These are phyloP conservation scores for Apomyelois bistriatella DNA, from an alignment of 2,888 invertebrate genomes.

Conservation along the genomic window DNA sequence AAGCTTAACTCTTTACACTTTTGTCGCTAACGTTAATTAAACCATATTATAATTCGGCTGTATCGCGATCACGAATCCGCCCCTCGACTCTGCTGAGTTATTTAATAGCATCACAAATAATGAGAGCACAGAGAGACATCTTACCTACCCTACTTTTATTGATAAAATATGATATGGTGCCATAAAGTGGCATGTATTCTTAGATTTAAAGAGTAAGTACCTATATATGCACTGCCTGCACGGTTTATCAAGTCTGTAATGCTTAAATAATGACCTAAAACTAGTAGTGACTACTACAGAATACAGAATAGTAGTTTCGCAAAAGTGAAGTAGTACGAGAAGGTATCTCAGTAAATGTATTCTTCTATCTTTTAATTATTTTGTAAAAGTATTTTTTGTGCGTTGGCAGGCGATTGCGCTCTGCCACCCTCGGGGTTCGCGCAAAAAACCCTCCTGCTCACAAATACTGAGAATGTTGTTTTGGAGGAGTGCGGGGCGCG, in stretches of 20 bases:
- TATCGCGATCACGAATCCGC: slow-evolving; percentile 74
- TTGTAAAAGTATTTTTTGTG: slow-evolving; percentile 58
- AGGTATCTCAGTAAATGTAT: neutral
- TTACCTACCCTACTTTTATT: no score
- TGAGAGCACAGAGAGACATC: neutral
- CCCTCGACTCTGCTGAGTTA: slow-evolving; percentile 73
- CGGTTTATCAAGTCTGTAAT: no score
- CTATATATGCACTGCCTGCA: no score
- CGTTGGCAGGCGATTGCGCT: slow-evolving; percentile 72
- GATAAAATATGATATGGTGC: no score
- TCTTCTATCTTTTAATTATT: neutral
- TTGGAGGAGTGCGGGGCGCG: slow-evolving; percentile 55
- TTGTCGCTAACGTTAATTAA: slow-evolving; percentile 72
- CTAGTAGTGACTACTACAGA: no score
- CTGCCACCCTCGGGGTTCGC: slow-evolving; percentile 74
- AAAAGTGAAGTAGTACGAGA: neutral
- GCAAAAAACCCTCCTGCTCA: slow-evolving; percentile 77
- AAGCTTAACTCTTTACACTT: slow-evolving; percentile 37
- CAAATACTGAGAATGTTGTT: slow-evolving; percentile 75
- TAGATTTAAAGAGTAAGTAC: no score
- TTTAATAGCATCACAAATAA: slow-evolving; percentile 39
- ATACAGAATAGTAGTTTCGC: no score
- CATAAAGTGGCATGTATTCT: no score
- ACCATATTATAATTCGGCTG: slow-evolving; percentile 64
- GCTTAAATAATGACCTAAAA: no score